Evolutionary conservation across 2,888 invertebrate genomes (phyloP).

Genomic region (Xanthostigma xanthostigma): DNA sequence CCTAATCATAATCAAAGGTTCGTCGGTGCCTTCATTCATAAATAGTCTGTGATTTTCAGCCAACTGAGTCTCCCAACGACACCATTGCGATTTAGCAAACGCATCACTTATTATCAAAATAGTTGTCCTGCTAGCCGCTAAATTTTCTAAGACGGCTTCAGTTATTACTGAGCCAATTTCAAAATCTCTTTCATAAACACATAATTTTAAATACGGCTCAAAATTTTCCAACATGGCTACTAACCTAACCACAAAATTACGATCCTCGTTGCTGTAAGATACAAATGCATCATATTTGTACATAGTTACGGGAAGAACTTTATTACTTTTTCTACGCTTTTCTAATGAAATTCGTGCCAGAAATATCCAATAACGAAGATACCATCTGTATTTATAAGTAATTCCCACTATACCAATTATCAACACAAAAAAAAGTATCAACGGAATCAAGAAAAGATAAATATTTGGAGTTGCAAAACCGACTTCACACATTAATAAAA

Average conservation of each 20-base stretch:
- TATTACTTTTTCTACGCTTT: conserved; percentile 22
- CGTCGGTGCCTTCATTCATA: conserved; percentile 34
- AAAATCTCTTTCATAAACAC: conserved; percentile 55
- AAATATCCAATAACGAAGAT: conserved; percentile 39
- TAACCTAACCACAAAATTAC: conserved; percentile 43
- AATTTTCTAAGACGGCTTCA: conserved; percentile 47
- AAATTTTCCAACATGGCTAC: conserved; percentile 42
- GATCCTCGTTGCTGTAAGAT: conserved; percentile 43
- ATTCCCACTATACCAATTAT: conserved; percentile 2
- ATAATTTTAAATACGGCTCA: conserved; percentile 43
- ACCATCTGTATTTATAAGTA: conserved; percentile 25
- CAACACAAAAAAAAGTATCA: conserved; percentile 2
- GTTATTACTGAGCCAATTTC: conserved; percentile 46
- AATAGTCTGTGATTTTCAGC: conserved; percentile 49
- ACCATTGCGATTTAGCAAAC: conserved; percentile 59
- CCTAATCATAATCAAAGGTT: conserved; percentile 44
- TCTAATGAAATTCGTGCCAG: conserved; percentile 36
- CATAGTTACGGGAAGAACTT: conserved; percentile 18
- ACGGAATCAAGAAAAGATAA: conserved; percentile 2
- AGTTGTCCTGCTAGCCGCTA: conserved; percentile 46
- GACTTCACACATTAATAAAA: no score
- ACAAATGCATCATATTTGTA: conserved; percentile 45
- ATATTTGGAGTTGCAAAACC: neutral
- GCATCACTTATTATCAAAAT: conserved; percentile 50
- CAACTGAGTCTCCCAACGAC: conserved; percentile 52